These are phyloP conservation scores for Glossophaga mutica DNA, from an alignment of 2,797 vertebrate genomes.

Conservation along the genomic window DNA sequence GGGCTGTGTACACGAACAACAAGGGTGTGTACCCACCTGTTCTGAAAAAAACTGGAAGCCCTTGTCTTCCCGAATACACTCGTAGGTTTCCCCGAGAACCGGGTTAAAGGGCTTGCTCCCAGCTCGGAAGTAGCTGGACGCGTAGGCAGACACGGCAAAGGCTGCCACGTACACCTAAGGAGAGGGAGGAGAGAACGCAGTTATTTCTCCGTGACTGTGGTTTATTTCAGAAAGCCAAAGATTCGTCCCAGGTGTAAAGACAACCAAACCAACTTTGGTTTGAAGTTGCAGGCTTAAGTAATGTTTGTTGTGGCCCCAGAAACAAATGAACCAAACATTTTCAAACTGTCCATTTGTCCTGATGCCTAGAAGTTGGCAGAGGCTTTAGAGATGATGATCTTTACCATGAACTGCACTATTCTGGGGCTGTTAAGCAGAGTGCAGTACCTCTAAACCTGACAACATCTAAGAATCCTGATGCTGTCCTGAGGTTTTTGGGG, in stretches of 20 bases:
- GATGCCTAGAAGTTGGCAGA: neutral
- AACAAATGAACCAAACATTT: neutral
- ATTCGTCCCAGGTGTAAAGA: neutral
- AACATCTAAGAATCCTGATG: neutral
- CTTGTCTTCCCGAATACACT: slow-evolving; percentile 93
- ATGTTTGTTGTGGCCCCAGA: neutral
- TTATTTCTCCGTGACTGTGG: neutral
- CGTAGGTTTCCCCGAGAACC: slow-evolving; percentile 95
- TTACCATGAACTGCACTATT: neutral
- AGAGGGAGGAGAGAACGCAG: neutral
- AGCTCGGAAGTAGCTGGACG: slow-evolving; percentile 95
- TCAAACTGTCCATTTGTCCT: neutral
- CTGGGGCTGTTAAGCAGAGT: neutral
- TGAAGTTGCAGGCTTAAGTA: neutral
- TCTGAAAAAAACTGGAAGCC: slow-evolving; percentile 94
- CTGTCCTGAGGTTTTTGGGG: neutral
- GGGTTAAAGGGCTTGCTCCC: slow-evolving; percentile 99
- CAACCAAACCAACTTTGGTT: neutral
- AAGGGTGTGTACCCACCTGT: slow-evolving; percentile 78
- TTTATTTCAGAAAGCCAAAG: neutral
- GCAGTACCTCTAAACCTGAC: neutral
- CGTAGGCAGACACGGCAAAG: slow-evolving; percentile 94
- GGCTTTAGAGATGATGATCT: neutral
- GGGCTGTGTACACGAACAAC: neutral
- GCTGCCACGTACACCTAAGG: slow-evolving; percentile 94